Base-by-base conservation (phyloP, 2,797 vertebrate species). In the Ciconia nigra region DNA sequence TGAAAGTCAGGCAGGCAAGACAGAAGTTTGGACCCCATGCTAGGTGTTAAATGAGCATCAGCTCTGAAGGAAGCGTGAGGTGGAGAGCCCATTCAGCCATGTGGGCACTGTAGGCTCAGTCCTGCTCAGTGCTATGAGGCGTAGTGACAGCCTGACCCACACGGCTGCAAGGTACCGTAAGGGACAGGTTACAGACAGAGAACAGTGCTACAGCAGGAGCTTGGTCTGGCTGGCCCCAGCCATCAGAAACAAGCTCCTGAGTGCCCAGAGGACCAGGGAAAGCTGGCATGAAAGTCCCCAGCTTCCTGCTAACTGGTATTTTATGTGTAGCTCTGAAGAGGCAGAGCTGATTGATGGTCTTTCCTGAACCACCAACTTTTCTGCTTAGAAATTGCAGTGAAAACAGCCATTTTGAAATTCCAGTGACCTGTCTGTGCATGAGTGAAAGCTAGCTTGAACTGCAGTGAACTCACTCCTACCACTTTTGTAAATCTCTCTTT, bases 401-500 rank as follows among this genome's bases (percentile, higher is more conserved):
- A 92, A 94, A 87, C 47, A 71, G 33, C 52, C 42, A 46, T 81
- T 91, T 86, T 87, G 61, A 93, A 92, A 66, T 85, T 73, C 78
- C 35, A 55, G 14, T 12, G 33, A 73, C 70, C 67, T 78, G 10
- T 39, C 85, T 92, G 57, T 61, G 31, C 33, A 41, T 58, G 83
- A 94, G 33, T n/a, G 74, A 86, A 90, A 67, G 37, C 19, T 96
- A 70, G 26, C 29, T 87, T 94, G 41, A 94, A 29, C 31, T 80
- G 44, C 65, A 79, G 76, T 61, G 62, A 83, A 66, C 21, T 85
- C 39, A 82, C 57, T 84, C 67, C 31, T 81, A 16, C 42, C 28
- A 72, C 52, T 95, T 90, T 69, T 82, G 42, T 72, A 91, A 96
- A 94, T 82, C 49, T 83, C 33, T 77, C 73, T 94, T 88, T 84